Conservation (phyloP, 2,797 vertebrate species). For the Dermochelys coriacea region DNA sequence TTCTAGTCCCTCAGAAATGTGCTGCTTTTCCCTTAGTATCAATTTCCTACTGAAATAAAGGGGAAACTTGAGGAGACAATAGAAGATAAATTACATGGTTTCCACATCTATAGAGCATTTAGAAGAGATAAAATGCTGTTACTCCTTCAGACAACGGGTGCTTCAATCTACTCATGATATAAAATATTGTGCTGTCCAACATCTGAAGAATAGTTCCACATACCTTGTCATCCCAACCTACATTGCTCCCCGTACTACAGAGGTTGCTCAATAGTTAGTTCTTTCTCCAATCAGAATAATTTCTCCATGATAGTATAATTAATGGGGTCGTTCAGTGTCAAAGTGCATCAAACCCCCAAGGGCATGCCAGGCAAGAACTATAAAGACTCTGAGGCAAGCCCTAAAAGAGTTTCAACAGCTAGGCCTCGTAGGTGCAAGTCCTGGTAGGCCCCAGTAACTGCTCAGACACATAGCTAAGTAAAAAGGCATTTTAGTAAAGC, state of each 20-base stretch:
- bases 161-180: neutral
- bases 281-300: neutral
- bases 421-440: neutral
- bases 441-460: neutral
- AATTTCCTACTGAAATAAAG: conserved; percentile 37
- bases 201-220: neutral
- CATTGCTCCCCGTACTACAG: neutral
- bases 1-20: conserved; percentile 14
- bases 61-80: conserved; percentile 6
- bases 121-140: neutral
- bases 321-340: neutral
- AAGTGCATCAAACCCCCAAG: neutral
- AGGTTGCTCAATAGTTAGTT: neutral
- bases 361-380: neutral
- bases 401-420: neutral
- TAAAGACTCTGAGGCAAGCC: neutral
- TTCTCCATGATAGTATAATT: neutral
- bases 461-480: neutral
- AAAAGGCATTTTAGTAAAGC: neutral
- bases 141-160: neutral
- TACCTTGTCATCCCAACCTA: neutral
- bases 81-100: neutral
- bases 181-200: neutral
- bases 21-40: neutral
- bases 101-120: neutral